Conservation (phyloP, 2,888 invertebrate species). For the Cerastis rubricosa region DNA sequence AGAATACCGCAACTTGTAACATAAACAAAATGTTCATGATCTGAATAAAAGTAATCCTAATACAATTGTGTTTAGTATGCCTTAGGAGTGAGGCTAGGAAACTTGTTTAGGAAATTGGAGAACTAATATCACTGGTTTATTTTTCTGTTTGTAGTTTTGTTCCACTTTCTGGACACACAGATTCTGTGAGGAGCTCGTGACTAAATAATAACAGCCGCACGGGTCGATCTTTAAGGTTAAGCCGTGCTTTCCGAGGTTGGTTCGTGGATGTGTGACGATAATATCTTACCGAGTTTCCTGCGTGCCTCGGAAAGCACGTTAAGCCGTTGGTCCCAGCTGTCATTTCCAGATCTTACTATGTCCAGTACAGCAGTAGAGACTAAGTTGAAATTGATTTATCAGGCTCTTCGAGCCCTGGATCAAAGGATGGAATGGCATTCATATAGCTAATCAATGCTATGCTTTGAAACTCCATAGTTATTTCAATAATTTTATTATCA, state of each 20-base stretch:
- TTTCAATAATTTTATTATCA: conserved; percentile 10
- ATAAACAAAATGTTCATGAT: conserved; percentile 63
- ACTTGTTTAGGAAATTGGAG: conserved; percentile 5
- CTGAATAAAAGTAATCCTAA: conserved; percentile 56
- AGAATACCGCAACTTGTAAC: conserved; percentile 47
- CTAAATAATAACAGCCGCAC: no score
- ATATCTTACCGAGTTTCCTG: no score
- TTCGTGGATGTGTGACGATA: no score
- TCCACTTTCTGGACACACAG: no score
- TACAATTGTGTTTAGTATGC: conserved; percentile 20
- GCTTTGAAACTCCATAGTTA: background rate
- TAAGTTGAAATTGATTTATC: background rate
- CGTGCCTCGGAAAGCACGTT: no score
- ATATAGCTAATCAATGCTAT: background rate
- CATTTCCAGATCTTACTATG: background rate
- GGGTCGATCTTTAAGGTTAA: no score
- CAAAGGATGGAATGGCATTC: background rate
- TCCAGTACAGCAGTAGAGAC: background rate
- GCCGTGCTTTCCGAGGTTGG: no score
- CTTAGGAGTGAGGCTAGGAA: background rate
- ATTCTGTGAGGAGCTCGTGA: no score
- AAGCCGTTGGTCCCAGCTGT: no score
- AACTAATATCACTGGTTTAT: background rate
- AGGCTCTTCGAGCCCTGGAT: background rate
- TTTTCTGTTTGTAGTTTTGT: background rate